Evolutionary conservation across 2,113 vertebrate genomes (phyloP).

Genomic region (Sapayoa aenigma): DNA sequence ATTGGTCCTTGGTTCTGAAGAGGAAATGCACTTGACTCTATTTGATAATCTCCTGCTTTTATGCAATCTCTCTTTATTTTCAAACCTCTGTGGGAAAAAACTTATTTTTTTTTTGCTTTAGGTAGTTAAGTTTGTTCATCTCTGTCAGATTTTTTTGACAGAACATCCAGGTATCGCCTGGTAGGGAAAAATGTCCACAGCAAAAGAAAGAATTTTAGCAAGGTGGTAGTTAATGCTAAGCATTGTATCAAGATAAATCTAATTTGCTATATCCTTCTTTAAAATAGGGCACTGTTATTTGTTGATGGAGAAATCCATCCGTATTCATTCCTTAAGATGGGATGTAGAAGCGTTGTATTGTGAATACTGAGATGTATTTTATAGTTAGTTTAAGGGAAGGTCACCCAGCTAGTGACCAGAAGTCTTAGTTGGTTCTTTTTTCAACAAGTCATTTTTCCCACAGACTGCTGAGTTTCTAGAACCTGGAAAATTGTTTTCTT

Average conservation of each 20-base stretch:
- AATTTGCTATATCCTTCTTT: conserved; percentile 1
- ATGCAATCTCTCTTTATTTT: background rate
- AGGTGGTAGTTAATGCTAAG: background rate
- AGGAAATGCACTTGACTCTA: background rate
- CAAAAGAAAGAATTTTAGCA: background rate
- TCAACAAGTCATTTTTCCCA: background rate
- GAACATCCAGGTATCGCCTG: background rate
- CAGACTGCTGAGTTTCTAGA: background rate
- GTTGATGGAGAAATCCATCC: background rate
- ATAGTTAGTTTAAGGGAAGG: background rate
- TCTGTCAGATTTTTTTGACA: background rate
- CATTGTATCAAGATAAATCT: background rate
- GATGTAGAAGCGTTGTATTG: background rate
- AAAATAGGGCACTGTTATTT: background rate
- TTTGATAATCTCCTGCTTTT: background rate
- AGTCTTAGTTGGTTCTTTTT: background rate
- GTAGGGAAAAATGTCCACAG: background rate
- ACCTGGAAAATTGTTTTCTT: background rate
- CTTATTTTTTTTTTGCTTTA: background rate
- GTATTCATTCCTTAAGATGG: background rate
- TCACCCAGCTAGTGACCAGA: background rate
- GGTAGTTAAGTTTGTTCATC: background rate
- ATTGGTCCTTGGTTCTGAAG: background rate
- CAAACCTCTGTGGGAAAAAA: background rate
- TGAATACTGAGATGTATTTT: background rate